Base-by-base conservation (phyloP, 2,797 vertebrate genomes). In the Vultur gryphus region DNA sequence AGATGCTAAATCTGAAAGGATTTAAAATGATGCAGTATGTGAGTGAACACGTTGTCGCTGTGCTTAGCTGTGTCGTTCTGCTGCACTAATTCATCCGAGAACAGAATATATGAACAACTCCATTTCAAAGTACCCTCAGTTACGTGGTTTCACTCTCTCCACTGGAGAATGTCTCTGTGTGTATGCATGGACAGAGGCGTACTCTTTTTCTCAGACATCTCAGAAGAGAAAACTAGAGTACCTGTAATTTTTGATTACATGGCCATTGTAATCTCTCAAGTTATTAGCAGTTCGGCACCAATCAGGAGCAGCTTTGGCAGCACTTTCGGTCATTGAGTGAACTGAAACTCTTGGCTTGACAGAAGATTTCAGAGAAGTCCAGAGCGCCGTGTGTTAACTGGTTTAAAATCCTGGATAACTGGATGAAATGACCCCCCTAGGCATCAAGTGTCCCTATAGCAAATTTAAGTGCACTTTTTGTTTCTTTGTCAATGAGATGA, bases 101-200 rank as follows among this genome's bases (percentile, higher is more conserved):
- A 9, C 17, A 51, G 39, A 54, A 72, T 24, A n/a, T 28, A 14
- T 39, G 25, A 24, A 14, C 31, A 25, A 28, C 17, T 33, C 23
- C 16, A 58, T 54, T 86, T 26, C 19, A 16, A 31, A 82, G 26
- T 28, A 7, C 24, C 29, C 55, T 65, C 55, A 18, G 21, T 61
- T 61, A 21, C 3, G 6, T 21, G 21, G 28, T 62, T 72, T 69
- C 49, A 7, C 21, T 54, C 25, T 26, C 24, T 43, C 11, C 29
- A 0, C 5, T 49, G 9, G 26, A 48, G 33, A 29, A 8, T 19
- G 11, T 46, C 19, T 44, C 33, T 39, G 13, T 13, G 5, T 33
- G 3, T 0, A 0, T n/a, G 7, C 15, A 31, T 25, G 66, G 52
- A 16, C n/a, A 37, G 11, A 49, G 24, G 15, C 12, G 7, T 19